Conservation (phyloP, 2,113 vertebrate genomes). For the Burhinus bistriatus region DNA sequence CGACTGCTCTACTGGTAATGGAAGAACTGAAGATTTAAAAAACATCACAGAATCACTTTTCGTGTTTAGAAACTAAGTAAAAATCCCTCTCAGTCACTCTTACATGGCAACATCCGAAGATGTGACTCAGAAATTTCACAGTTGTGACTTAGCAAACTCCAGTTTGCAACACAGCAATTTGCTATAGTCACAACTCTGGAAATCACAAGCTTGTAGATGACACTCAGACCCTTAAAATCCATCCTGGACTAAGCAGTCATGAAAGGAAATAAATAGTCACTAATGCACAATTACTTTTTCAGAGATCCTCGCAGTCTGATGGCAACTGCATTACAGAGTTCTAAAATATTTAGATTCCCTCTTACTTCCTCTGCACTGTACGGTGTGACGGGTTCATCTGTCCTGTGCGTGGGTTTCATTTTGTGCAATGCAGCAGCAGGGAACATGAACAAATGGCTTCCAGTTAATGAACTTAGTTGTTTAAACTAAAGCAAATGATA, state of each 20-base stretch:
- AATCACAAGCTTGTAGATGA: not conserved
- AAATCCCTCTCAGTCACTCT: not conserved
- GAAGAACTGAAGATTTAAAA: not conserved
- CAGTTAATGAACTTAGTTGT: not conserved
- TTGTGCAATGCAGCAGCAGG: not conserved
- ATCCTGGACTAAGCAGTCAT: not conserved
- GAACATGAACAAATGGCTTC: not conserved
- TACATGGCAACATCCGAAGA: not conserved
- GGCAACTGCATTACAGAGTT: not conserved
- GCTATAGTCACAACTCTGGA: not conserved
- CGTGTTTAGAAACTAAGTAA: not conserved
- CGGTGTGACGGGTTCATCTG: not conserved
- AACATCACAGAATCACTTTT: not conserved
- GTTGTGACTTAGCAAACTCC: not conserved
- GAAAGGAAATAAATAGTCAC: not conserved
- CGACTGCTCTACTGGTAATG: not conserved
- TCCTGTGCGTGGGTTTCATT: not conserved
- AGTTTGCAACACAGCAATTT: not conserved
- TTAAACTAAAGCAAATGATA: constrained; percentile 10
- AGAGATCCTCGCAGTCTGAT: not conserved
- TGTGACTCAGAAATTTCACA: not conserved
- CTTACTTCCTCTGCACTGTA: not conserved
- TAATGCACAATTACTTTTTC: not conserved
- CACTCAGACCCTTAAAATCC: not conserved
- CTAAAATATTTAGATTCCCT: not conserved